Conservation (phyloP, 2,797 vertebrate species). For the Mus spretus region DNA sequence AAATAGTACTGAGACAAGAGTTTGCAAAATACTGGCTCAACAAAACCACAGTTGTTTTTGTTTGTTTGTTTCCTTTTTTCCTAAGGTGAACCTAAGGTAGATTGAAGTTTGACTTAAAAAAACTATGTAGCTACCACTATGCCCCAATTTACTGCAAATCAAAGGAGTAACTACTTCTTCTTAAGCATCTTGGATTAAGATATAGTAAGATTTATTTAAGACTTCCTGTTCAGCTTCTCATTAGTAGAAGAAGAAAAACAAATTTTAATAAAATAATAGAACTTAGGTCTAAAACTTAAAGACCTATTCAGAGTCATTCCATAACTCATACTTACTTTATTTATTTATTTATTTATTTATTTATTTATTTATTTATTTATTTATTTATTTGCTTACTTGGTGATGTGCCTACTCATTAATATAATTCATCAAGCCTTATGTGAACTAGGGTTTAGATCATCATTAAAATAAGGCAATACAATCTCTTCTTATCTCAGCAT, state of each 20-base stretch:
- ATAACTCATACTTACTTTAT: not conserved
- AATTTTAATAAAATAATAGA: not conserved
- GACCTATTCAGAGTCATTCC: not conserved
- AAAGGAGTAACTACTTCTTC: not conserved
- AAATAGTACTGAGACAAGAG: conserved; percentile 63
- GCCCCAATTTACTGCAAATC: not conserved
- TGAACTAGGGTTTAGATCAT: not conserved
- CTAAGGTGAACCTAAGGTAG: conserved; percentile 8
- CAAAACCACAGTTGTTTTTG: not conserved
- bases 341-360: not conserved
- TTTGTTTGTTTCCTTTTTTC: not conserved
- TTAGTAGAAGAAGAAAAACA: not conserved
- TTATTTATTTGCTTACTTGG: not conserved
- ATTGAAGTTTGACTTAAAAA: conserved; percentile 21
- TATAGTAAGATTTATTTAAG: conserved; percentile 24
- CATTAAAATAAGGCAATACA: not conserved
- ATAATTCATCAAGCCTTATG: conserved; percentile 28
- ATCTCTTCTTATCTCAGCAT: conserved; percentile 26
- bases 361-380: not conserved
- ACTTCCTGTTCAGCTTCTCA: not conserved
- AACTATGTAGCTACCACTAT: not conserved
- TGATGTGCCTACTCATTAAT: not conserved
- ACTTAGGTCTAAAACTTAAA: conserved; percentile 51
- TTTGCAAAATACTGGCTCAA: conserved; percentile 57
- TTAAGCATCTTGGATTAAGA: not conserved